Evolutionary conservation across 2,888 invertebrate genomes (phyloP).

Genomic region (Sepiola atlantica): DNA sequence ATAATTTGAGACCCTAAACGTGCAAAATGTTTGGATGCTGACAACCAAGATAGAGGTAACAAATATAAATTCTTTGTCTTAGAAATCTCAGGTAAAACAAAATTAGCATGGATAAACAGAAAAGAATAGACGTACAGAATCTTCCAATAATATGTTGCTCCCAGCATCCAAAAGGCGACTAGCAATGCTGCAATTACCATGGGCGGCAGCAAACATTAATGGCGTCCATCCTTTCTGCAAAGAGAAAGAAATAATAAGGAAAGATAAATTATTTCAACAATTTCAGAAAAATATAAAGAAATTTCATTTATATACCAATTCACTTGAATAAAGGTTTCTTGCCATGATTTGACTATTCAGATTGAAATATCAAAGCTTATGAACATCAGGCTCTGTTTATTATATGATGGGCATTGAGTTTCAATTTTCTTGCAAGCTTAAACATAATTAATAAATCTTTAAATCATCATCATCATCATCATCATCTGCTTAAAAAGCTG

Average conservation of each 20-base stretch:
- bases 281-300: neutral
- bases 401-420: no score
- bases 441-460: no score
- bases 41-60: neutral
- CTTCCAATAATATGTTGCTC: conserved; percentile 60
- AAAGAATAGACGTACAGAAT: conserved; percentile 56
- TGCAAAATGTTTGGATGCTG: no score
- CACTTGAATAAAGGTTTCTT: neutral
- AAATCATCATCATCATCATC: no score
- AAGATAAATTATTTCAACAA: neutral
- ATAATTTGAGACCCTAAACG: no score
- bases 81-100: neutral
- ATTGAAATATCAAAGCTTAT: no score
- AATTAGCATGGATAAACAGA: neutral
- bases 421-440: no score
- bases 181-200: conserved; percentile 59
- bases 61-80: neutral
- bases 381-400: no score
- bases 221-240: conserved; percentile 61
- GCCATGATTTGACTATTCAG: neutral
- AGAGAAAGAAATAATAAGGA: neutral
- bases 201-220: conserved; percentile 59
- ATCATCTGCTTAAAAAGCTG: no score
- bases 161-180: conserved; percentile 58
- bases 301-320: neutral